A percentile compares a stretch with the other conserved stretches of the same genome.
Conservation (phyloP, 1,140 invertebrate species). For the Drosophila persimilis region DNA sequence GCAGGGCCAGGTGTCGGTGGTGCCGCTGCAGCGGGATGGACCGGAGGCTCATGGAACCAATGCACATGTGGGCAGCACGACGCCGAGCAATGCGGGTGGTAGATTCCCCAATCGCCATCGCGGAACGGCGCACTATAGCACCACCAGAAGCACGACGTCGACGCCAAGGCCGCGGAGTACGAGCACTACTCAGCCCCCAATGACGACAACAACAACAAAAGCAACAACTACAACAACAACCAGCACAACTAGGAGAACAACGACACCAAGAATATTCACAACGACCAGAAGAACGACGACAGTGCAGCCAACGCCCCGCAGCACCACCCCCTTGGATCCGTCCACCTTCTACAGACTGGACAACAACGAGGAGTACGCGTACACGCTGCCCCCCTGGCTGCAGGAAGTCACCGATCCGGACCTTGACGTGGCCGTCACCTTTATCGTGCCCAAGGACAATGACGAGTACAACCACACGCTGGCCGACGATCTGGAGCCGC, state of each 20-base stretch:
- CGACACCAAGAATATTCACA: conserved; percentile 22
- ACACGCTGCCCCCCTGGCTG: conserved; percentile 72
- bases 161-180: conserved; percentile 16
- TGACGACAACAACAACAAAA: conserved; percentile 13
- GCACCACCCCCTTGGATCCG: conserved; percentile 65
- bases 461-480: conserved; percentile 75
- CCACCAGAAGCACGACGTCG: conserved; percentile 49
- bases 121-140: conserved; percentile 67
- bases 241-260: conserved; percentile 29
- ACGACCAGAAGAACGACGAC: conserved; percentile 25
- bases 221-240: conserved; percentile 36
- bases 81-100: conserved; percentile 37
- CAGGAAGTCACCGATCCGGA: conserved; percentile 78
- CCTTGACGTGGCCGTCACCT: conserved; percentile 77
- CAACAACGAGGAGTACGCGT: conserved; percentile 64
- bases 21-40: conserved; percentile 25
- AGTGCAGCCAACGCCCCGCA: conserved; percentile 17
- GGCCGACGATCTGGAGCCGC: conserved; percentile 65
- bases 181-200: conserved; percentile 2
- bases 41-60: conserved; percentile 63
- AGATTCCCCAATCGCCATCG: conserved; percentile 55
- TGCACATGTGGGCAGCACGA: conserved; percentile 65
- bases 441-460: conserved; percentile 68
- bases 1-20: conserved; percentile 35
- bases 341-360: conserved; percentile 48